These are phyloP conservation scores for Ectropis grisescens DNA, from an alignment of 1,140 invertebrate species.

Conservation along the genomic window DNA sequence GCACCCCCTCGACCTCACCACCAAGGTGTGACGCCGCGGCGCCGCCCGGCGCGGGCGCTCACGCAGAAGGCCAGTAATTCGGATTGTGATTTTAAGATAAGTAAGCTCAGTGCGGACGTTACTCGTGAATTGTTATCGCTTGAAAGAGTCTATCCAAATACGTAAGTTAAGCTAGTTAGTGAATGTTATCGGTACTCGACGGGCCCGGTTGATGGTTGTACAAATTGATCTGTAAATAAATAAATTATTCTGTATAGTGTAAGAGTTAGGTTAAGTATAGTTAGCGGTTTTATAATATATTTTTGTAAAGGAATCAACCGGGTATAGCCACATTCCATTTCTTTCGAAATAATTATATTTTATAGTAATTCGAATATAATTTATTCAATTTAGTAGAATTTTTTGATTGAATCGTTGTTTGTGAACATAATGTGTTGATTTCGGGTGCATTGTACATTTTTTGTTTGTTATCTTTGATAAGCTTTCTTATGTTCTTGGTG, in stretches of 20 bases:
- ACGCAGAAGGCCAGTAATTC: conserved; percentile 55
- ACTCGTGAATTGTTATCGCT: conserved; percentile 54
- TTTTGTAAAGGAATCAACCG: conserved; percentile 27
- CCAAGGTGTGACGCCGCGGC: conserved; percentile 64
- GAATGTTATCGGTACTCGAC: conserved; percentile 40
- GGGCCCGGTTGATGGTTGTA: conserved; percentile 48
- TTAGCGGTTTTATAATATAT: conserved; percentile 26
- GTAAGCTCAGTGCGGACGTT: conserved; percentile 30
- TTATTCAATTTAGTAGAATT: conserved; percentile 59
- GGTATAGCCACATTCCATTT: conserved; percentile 36
- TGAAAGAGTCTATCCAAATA: conserved; percentile 68
- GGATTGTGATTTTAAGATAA: conserved; percentile 53
- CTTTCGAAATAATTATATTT: conserved; percentile 29
- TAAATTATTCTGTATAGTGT: conserved; percentile 55
- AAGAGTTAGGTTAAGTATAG: conserved; percentile 35
- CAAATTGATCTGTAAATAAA: conserved; percentile 62
- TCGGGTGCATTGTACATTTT: conserved; percentile 47
- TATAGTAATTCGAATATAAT: conserved; percentile 51
- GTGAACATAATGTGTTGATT: conserved; percentile 30
- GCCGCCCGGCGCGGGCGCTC: conserved; percentile 25
- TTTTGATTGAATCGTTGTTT: conserved; percentile 42
- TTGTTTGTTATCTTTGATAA: background rate
- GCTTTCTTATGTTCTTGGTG: no score
- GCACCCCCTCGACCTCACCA: conserved; percentile 78
- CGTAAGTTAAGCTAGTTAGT: conserved; percentile 53